Evolutionary conservation across 2,888 invertebrate genomes (phyloP).

Genomic region (Phymatocera aterrima): DNA sequence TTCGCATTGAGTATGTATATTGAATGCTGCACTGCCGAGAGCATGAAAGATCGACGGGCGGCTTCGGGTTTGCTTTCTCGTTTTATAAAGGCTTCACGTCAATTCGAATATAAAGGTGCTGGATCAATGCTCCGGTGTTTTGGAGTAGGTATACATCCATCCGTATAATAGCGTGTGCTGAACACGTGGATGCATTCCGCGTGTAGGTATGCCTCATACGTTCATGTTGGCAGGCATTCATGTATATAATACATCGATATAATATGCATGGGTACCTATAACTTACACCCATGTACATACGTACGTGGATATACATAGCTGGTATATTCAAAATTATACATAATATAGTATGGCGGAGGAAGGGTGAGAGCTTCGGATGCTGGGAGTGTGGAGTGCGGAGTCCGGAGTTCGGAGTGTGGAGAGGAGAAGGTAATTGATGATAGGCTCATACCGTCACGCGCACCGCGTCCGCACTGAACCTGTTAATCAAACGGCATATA

Average conservation of each 20-base stretch:
- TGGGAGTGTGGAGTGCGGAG: slow-evolving; percentile 50
- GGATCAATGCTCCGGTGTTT: slow-evolving; percentile 15
- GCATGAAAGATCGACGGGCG: not conserved
- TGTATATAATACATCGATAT: not conserved
- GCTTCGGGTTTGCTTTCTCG: not conserved
- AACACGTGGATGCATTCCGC: not conserved
- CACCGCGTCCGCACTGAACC: slow-evolving; percentile 65
- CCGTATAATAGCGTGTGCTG: not conserved
- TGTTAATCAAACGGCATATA: slow-evolving; percentile 69
- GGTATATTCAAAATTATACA: slow-evolving; percentile 32
- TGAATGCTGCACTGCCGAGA: not conserved
- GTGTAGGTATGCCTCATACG: not conserved
- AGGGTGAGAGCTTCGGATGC: slow-evolving; percentile 43
- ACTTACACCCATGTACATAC: not conserved
- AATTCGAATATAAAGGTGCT: slow-evolving; percentile 14
- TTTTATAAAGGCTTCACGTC: not conserved
- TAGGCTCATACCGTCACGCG: slow-evolving; percentile 66
- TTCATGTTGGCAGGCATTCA: not conserved
- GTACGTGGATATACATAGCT: not conserved
- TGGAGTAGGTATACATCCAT: not conserved
- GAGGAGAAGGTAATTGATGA: slow-evolving; percentile 64
- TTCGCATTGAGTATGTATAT: not conserved
- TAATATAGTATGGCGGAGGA: slow-evolving; percentile 34
- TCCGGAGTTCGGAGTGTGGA: slow-evolving; percentile 40
- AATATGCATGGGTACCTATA: not conserved